Percentiles rank a stretch among this genome's conserved stretches.
Evolutionary conservation across 1,140 invertebrate genomes (phyloP).

Genomic region (Danaus melanippus): DNA sequence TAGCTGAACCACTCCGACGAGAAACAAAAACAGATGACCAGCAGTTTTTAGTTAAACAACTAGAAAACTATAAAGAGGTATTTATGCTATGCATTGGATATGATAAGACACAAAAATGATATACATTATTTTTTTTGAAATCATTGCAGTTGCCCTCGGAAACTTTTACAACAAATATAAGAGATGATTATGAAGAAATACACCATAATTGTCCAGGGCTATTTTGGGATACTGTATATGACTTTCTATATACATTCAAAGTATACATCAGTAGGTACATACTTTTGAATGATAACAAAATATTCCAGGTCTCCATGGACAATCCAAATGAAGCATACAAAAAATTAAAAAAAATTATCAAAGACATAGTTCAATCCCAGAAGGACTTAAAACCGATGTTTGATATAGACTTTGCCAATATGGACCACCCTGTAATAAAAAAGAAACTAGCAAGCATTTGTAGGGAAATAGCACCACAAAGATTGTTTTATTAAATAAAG

Average conservation of each 20-base stretch:
- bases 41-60: constrained; percentile 33
- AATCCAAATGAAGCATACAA: constrained; percentile 38
- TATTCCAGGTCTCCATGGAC: constrained; percentile 46
- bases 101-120: neutral
- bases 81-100: too few species aligned
- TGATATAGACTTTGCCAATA: constrained; percentile 49
- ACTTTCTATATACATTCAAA: constrained; percentile 1
- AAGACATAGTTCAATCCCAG: constrained; percentile 44
- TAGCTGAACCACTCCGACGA: constrained; percentile 15
- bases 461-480: constrained; percentile 47
- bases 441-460: constrained; percentile 35
- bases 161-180: constrained; percentile 33
- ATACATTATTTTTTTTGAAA: constrained; percentile 6
- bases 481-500: constrained; percentile 45
- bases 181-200: constrained; percentile 52
- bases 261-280: neutral
- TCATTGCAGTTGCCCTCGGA: constrained; percentile 30
- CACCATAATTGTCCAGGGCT: constrained; percentile 49
- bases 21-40: constrained; percentile 30
- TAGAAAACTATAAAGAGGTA: constrained; percentile 31
- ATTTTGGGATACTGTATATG: constrained; percentile 51
- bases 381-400: constrained; percentile 47
- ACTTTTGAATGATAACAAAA: constrained; percentile 1
- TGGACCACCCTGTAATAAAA: constrained; percentile 35
- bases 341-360: constrained; percentile 48